Conservation (phyloP, 1,140 invertebrate genomes). For the Reticulitermes speratus region DNA sequence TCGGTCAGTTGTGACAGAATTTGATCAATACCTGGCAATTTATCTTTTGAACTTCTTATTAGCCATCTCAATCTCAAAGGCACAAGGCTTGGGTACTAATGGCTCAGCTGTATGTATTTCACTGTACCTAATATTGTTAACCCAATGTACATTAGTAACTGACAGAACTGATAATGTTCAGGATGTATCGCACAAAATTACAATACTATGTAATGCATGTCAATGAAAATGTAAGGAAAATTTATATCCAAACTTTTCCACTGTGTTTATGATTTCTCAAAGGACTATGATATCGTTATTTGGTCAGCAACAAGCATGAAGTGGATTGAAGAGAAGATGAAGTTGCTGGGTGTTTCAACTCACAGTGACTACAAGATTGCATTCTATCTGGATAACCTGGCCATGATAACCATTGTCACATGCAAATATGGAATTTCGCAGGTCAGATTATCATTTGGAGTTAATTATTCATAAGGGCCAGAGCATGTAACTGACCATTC, state of each 20-base stretch:
- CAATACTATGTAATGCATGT: neutral
- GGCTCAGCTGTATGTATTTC: no score
- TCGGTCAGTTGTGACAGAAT: no score
- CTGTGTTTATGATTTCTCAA: slow-evolving; percentile 27
- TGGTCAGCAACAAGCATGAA: slow-evolving; percentile 98
- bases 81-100: no score
- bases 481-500: no score
- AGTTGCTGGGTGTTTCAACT: slow-evolving; percentile 77
- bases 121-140: no score
- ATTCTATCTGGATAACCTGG: slow-evolving; percentile 86
- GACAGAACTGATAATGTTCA: no score
- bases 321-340: slow-evolving; percentile 98
- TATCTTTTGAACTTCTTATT: no score
- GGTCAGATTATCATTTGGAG: slow-evolving; percentile 51
- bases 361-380: slow-evolving; percentile 89
- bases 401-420: slow-evolving; percentile 93
- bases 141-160: no score
- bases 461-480: neutral
- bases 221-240: neutral
- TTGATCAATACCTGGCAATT: no score
- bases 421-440: slow-evolving; percentile 88
- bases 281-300: slow-evolving; percentile 82
- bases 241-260: neutral
- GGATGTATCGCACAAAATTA: no score
- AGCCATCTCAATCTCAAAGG: no score